Evolutionary conservation across 1,140 invertebrate species (phyloP), one percentile per base, ranked within the genome.

Genomic region (Pogonomyrmex barbatus): DNA sequence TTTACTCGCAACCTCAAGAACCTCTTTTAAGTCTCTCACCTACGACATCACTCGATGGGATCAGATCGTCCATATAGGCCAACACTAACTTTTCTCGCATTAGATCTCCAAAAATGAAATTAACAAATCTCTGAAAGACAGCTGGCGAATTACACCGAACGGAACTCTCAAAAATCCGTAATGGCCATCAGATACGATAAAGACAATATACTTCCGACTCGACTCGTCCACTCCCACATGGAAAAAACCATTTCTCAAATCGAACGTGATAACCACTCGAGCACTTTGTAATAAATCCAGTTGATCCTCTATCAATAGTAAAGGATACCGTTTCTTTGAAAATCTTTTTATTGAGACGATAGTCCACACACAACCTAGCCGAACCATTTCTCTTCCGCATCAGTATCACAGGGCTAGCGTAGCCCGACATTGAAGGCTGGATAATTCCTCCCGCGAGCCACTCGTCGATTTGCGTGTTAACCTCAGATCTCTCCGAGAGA

Each of bases 51-150:
- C 1, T 4, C 1, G 70, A 52, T 9, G 14, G 14, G 2, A 56
- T 75, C 9, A 75, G 14, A 5, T 75, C 71, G 30, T 75, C 71
- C 12, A 42, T 56, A 3, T 75, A 75, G 5, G 6, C 30, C n/a
- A 75, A 10, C 0, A 75, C 50, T 10, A 54, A 2, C 4, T 8
- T 30, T 0, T 56, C 2, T 4, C 36, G 33, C 4, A 36, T 56
- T 24, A 54, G 39, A 14, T 73, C 47, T 36, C n/a, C 54, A 36
- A 73, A 73, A 54, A 12, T 17, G 2, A 4, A 17, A 73, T 73
- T 73, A 1, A 73, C 1, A 54, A 54, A 60, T 12, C 58, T 30
- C 4, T 30, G 24, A 4, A 60, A 30, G 10, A 24, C 2, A 2
- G 33, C 14, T 8, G 33, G 33, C 0, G 60, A 63, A 33, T 63